phyloP scores from a whole-genome alignment of 2,113 vertebrate species.

The Lanius collurio region DNA sequence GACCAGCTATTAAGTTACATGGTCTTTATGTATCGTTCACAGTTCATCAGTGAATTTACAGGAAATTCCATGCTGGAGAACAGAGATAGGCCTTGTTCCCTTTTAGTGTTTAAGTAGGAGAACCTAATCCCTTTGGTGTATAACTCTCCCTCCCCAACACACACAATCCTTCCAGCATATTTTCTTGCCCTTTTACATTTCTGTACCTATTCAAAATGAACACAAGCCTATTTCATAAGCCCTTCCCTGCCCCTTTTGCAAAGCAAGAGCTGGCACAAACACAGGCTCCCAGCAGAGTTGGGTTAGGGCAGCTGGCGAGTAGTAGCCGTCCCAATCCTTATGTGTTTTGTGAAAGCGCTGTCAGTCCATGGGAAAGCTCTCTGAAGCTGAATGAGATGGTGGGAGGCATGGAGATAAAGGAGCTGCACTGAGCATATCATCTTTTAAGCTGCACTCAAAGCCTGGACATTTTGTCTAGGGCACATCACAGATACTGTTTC shows the following conservation, averaged over 20 bases:
- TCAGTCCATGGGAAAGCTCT: background rate
- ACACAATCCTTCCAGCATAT: background rate
- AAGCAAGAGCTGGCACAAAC: background rate
- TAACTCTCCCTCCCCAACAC: background rate
- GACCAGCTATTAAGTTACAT: conserved; percentile 56
- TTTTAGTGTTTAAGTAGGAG: background rate
- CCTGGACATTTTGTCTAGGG: background rate
- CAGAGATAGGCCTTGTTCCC: background rate
- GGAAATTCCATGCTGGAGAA: background rate
- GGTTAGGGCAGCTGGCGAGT: background rate
- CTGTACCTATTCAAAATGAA: background rate
- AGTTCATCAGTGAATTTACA: conserved; percentile 39
- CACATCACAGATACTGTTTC: background rate
- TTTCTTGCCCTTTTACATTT: background rate
- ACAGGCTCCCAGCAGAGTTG: background rate
- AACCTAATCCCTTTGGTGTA: background rate
- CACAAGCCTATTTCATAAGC: background rate
- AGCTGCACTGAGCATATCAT: background rate
- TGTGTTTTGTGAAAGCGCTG: accelerated
- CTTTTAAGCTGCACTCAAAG: background rate
- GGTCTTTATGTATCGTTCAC: conserved; percentile 2
- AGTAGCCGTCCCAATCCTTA: background rate
- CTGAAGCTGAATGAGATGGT: background rate
- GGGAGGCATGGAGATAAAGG: background rate
- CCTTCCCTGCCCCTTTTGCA: background rate